Conservation (phyloP, 2,888 invertebrate species). For the Paralinhomoeus sp. region DNA sequence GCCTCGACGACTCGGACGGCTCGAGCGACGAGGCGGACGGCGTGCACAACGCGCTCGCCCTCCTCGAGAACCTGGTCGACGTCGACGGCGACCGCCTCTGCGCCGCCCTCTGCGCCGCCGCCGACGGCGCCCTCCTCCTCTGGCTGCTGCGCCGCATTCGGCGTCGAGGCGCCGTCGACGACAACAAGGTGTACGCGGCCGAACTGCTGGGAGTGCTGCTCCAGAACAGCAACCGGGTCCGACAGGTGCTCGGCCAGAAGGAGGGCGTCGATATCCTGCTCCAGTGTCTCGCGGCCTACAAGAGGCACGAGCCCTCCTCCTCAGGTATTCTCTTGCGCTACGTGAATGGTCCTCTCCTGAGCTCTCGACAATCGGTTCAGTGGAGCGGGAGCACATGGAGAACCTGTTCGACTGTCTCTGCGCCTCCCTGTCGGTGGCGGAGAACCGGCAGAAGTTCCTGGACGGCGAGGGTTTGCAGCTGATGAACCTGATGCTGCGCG, state of each 20-base stretch:
- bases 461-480: conserved; percentile 90
- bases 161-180: conserved; percentile 49
- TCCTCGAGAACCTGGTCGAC: conserved; percentile 62
- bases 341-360: too few relatives aligned
- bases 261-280: conserved; percentile 87
- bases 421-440: conserved; percentile 57
- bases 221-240: conserved; percentile 52
- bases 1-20: conserved; percentile 60
- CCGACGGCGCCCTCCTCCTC: conserved; percentile 39
- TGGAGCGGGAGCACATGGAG: conserved; percentile 96
- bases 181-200: conserved; percentile 77
- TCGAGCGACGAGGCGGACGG: conserved; percentile 39
- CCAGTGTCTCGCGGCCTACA: conserved; percentile 29
- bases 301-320: conserved; percentile 16
- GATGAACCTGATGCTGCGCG: conserved; percentile 95
- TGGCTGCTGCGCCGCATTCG: conserved; percentile 70
- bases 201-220: conserved; percentile 83
- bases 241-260: conserved; percentile 16
- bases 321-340: too few relatives aligned
- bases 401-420: conserved; percentile 88
- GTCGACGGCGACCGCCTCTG: background rate
- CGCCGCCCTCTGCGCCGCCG: conserved; percentile 34
- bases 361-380: too few relatives aligned
- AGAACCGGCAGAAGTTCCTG: conserved; percentile 67
- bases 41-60: conserved; percentile 70